Conservation (phyloP, 2,113 vertebrate species). For the Alethe diademata region DNA sequence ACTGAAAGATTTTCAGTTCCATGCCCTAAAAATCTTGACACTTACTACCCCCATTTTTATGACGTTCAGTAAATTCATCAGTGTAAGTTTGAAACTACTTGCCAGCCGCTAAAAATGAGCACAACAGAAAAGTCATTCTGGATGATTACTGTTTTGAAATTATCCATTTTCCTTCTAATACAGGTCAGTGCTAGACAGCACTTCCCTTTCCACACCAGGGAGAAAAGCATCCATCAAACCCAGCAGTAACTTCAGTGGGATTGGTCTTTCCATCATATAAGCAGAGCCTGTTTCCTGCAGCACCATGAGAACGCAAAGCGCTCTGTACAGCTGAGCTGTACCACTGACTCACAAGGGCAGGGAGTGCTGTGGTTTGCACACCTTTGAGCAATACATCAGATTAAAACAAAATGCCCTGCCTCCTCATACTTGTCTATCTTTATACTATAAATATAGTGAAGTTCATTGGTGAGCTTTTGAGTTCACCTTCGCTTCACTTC, state of each 20-base stretch:
- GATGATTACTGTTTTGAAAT: neutral
- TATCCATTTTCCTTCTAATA: neutral
- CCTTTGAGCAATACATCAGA: neutral
- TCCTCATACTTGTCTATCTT: neutral
- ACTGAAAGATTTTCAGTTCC: neutral
- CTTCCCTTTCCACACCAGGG: neutral
- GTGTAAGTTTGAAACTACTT: neutral
- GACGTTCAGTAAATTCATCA: neutral
- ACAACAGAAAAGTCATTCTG: neutral
- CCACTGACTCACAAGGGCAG: neutral
- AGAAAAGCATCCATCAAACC: neutral
- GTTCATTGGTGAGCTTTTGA: neutral
- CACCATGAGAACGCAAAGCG: neutral
- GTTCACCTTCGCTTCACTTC: neutral
- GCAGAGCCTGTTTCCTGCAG: neutral
- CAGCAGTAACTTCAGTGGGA: neutral
- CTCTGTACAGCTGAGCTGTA: neutral
- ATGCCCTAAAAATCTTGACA: neutral
- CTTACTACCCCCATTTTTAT: neutral
- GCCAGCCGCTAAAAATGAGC: neutral
- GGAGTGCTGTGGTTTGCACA: neutral
- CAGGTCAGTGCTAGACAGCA: neutral
- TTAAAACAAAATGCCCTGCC: neutral
- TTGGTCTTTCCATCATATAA: neutral
- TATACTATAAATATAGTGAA: neutral